A percentile compares a stretch with the other conserved stretches of the same genome.
phyloP scores from a whole-genome alignment of 2,888 invertebrate species.

The Poecilobothrus nobilitatus region DNA sequence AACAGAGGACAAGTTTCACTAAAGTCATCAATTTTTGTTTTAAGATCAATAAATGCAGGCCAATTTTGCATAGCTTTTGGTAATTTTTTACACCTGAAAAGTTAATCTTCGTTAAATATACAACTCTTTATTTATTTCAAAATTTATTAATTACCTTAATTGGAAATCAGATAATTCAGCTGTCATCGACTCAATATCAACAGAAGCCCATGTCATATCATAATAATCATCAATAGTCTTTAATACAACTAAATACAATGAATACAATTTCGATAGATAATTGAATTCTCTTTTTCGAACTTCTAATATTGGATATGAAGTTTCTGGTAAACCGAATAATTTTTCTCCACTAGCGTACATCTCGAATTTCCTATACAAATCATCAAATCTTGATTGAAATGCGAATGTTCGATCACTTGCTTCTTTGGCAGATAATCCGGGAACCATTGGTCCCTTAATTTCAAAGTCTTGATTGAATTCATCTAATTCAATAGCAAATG shows the following conservation, averaged over 20 bases:
- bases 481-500: slow-evolving; percentile 57
- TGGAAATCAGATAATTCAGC: slow-evolving; percentile 75
- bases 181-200: slow-evolving; percentile 74
- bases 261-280: slow-evolving; percentile 72
- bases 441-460: slow-evolving; percentile 74
- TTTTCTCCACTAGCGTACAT: slow-evolving; percentile 78
- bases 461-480: slow-evolving; percentile 66
- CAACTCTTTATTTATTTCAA: too few relatives aligned
- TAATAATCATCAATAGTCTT: slow-evolving; percentile 79
- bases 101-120: background rate
- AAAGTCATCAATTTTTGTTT: slow-evolving; percentile 84
- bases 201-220: slow-evolving; percentile 73
- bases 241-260: slow-evolving; percentile 69
- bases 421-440: slow-evolving; percentile 73
- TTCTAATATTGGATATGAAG: slow-evolving; percentile 72
- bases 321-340: slow-evolving; percentile 72
- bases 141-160: slow-evolving; percentile 49
- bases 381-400: slow-evolving; percentile 74
- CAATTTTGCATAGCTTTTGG: slow-evolving; percentile 80
- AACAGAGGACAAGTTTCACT: slow-evolving; percentile 78
- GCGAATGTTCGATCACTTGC: slow-evolving; percentile 71
- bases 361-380: slow-evolving; percentile 69
- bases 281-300: slow-evolving; percentile 76
- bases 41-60: slow-evolving; percentile 78
- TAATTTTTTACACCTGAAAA: slow-evolving; percentile 63